phyloP scores from a whole-genome alignment of 2,888 invertebrate genomes.

The Heliconius aoede region DNA sequence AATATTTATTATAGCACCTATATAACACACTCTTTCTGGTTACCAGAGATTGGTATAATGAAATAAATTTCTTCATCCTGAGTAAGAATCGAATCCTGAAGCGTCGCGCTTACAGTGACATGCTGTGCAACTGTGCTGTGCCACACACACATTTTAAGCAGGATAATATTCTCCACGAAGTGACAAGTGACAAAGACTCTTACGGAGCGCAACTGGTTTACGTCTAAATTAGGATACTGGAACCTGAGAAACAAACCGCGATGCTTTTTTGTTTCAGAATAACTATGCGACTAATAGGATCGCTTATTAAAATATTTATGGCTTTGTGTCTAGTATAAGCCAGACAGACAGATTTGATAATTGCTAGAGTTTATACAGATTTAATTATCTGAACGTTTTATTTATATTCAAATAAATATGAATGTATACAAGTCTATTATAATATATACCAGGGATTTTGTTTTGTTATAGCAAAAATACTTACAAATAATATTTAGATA shows the following conservation, averaged over 20 bases:
- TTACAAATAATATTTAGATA: neutral
- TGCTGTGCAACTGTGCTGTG: too few species aligned
- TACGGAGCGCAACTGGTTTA: conserved; percentile 29
- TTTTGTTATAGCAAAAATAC: neutral
- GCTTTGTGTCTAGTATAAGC: neutral
- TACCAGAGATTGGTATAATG: neutral
- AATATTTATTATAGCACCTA: too few species aligned
- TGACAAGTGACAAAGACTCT: conserved; percentile 26
- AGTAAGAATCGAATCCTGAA: too few species aligned
- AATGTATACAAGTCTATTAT: neutral
- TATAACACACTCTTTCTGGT: neutral
- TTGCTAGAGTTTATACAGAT: neutral
- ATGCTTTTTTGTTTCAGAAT: conserved; percentile 18
- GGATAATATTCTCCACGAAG: conserved; percentile 12
- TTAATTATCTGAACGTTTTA: neutral
- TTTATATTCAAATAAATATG: neutral
- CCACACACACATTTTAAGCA: neutral
- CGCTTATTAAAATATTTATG: conserved; percentile 13
- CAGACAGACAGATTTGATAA: neutral
- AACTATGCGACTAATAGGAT: conserved; percentile 19
- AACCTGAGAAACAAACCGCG: conserved; percentile 30
- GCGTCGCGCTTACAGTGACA: neutral
- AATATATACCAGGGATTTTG: neutral
- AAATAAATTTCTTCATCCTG: too few species aligned
- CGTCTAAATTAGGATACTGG: conserved; percentile 34